Evolutionary conservation across 2,797 vertebrate species (phyloP).

Genomic region (Sitta carolinensis): DNA sequence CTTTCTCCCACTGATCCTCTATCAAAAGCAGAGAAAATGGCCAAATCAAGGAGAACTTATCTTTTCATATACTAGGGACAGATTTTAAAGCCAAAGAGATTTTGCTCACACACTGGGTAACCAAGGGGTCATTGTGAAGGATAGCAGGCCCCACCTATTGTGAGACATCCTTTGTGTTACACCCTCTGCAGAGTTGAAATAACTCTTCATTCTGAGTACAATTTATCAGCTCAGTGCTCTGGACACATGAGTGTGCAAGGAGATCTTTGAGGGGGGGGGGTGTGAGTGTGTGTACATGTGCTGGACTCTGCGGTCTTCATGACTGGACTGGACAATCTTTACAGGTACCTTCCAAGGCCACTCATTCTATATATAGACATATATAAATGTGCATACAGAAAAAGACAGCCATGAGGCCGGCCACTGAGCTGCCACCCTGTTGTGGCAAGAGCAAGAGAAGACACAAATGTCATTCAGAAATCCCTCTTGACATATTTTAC

Average conservation of each 20-base stretch:
- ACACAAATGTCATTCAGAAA: not conserved
- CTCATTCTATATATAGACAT: not conserved
- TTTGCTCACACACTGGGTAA: not conserved
- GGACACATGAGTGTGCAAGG: not conserved
- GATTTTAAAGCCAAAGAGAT: constrained; percentile 24
- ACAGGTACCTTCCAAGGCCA: not conserved
- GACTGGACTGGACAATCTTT: not conserved
- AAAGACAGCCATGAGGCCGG: not conserved
- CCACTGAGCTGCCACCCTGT: not conserved
- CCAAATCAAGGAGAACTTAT: not conserved
- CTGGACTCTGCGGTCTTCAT: not conserved
- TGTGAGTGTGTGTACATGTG: not conserved
- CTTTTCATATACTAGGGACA: not conserved
- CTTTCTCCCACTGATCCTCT: constrained; percentile 8
- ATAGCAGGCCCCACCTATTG: not conserved
- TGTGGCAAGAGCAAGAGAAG: not conserved
- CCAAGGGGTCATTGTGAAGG: constrained; percentile 27
- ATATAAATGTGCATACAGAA: not conserved
- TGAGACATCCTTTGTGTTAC: not conserved
- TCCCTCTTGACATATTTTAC: not conserved
- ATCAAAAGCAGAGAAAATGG: constrained; percentile 1
- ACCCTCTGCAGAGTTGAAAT: not conserved
- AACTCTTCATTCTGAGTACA: not conserved
- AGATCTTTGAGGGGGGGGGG: not conserved
- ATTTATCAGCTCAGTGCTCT: not conserved